Conservation (phyloP, 2,797 vertebrate genomes). For the Bovichtus variegatus region DNA sequence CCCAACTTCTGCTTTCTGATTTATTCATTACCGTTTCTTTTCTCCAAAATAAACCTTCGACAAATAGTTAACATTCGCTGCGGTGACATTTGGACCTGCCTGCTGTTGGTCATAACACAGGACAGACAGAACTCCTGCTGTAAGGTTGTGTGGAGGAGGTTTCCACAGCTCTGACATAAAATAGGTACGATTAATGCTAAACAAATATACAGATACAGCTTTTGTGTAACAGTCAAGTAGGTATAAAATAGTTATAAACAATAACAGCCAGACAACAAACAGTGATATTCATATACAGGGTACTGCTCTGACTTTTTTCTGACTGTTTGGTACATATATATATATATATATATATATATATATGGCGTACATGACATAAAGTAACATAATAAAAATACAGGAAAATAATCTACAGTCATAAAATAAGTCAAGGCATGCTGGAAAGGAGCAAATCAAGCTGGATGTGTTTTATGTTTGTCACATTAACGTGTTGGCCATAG, state of each 20-base stretch:
- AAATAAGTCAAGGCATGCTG: too few species aligned
- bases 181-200: neutral
- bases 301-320: slow-evolving; percentile 3
- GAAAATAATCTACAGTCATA: too few species aligned
- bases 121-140: too few species aligned
- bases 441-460: too few species aligned
- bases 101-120: neutral
- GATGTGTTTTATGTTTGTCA: too few species aligned
- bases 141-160: too few species aligned
- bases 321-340: neutral
- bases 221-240: slow-evolving; percentile 1
- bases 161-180: neutral
- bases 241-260: slow-evolving; percentile 5
- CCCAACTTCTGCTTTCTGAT: neutral
- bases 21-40: slow-evolving; percentile 10
- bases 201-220: slow-evolving; percentile 1
- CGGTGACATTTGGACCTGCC: neutral
- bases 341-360: too few species aligned
- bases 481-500: neutral
- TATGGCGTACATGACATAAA: too few species aligned
- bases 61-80: neutral
- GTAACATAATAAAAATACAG: too few species aligned
- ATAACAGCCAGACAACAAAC: neutral
- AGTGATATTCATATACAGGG: neutral
- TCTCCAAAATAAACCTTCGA: neutral